A percentile compares a stretch with the other conserved stretches of the same genome.
These are phyloP conservation scores for Clostera curtula DNA, from an alignment of 2,888 invertebrate species.

Conservation along the genomic window DNA sequence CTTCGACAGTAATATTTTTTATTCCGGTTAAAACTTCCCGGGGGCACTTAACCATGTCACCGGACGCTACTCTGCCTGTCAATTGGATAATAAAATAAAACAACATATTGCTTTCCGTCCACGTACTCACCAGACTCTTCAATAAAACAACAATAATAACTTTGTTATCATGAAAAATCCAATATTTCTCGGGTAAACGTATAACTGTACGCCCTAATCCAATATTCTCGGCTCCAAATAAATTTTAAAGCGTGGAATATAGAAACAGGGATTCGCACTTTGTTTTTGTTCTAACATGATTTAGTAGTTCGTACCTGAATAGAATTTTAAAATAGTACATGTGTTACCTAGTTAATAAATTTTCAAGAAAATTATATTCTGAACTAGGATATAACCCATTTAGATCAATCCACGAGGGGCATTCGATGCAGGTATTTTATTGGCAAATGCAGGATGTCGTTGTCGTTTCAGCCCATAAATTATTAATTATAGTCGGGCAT, in stretches of 20 bases:
- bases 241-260: background rate
- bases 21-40: background rate
- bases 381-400: no score
- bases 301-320: background rate
- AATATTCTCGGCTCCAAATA: background rate
- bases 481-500: no score
- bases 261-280: background rate
- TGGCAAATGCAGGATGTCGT: no score
- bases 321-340: background rate
- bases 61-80: background rate
- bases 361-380: no score
- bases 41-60: background rate
- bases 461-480: no score
- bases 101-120: conserved; percentile 1
- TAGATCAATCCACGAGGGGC: no score
- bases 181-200: background rate
- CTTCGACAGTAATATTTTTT: background rate
- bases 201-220: background rate
- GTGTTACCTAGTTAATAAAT: no score
- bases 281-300: background rate
- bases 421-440: no score
- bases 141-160: background rate
- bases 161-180: background rate
- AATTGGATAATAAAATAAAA: conserved; percentile 1
- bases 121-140: conserved; percentile 1